Conservation (phyloP, 1,140 invertebrate species). For the Drosophila lowei region DNA sequence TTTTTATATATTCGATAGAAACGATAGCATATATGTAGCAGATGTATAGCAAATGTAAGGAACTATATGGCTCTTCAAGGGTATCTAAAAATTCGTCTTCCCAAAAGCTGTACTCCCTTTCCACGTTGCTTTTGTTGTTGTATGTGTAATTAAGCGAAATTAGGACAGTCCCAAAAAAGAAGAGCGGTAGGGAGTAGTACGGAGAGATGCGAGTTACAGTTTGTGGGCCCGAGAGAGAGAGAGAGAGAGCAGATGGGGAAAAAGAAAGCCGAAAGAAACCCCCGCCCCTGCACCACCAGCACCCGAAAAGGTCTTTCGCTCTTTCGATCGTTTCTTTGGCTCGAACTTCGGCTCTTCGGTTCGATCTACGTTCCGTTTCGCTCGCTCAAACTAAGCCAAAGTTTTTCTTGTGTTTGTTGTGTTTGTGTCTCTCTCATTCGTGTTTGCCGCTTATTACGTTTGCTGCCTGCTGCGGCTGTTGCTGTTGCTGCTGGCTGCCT, state of each 20-base stretch:
- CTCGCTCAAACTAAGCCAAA: conserved; percentile 52
- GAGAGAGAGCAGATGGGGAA: conserved; percentile 1
- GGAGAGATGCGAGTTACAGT: conserved; percentile 42
- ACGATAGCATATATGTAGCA: too few species aligned
- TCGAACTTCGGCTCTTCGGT: background rate
- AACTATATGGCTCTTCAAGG: too few species aligned
- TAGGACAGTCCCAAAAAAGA: conserved; percentile 64
- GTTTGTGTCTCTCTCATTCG: conserved; percentile 34
- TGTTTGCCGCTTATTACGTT: conserved; percentile 67
- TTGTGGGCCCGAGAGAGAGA: conserved; percentile 4
- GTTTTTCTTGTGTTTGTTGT: conserved; percentile 37
- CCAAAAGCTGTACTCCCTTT: background rate
- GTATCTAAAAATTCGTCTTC: too few species aligned
- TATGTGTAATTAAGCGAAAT: conserved; percentile 75
- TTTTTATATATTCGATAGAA: too few species aligned
- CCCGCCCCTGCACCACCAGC: too few species aligned
- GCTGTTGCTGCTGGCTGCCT: conserved; percentile 40
- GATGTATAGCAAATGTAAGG: too few species aligned
- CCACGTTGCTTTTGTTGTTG: conserved; percentile 24
- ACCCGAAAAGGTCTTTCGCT: too few species aligned
- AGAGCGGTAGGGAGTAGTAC: background rate
- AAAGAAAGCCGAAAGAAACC: conserved; percentile 45
- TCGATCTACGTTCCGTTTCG: conserved; percentile 18
- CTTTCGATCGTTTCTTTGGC: background rate
- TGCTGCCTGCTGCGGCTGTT: conserved; percentile 41